Evolutionary conservation across 2,113 vertebrate genomes (phyloP).

Genomic region (Colius striatus): DNA sequence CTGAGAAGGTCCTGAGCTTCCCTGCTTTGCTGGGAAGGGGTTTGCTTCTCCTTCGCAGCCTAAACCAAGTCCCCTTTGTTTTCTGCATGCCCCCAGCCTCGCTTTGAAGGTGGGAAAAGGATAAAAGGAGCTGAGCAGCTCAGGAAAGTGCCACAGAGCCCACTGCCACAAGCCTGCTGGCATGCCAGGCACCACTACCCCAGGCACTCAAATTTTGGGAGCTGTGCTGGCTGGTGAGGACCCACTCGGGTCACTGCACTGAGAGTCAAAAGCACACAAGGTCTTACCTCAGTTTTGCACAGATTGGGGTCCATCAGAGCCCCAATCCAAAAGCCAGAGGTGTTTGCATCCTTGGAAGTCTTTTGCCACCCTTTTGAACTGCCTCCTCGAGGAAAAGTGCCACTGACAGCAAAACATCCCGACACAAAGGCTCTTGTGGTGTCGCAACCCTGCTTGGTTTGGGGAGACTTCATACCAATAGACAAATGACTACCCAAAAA

Average conservation of each 20-base stretch:
- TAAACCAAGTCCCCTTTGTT: fast-evolving
- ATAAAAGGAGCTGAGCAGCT: neutral
- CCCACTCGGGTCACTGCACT: fast-evolving
- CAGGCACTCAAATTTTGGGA: neutral
- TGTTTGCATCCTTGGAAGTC: neutral
- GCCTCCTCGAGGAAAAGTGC: neutral
- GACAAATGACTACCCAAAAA: neutral
- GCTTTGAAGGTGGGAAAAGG: neutral
- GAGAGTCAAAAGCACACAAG: neutral
- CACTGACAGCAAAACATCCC: neutral
- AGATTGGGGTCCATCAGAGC: neutral
- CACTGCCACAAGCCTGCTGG: fast-evolving
- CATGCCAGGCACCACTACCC: fast-evolving
- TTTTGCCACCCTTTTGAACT: neutral
- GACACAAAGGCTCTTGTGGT: neutral
- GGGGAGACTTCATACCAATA: neutral
- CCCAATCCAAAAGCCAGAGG: neutral
- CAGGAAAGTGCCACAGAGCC: neutral
- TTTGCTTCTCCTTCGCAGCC: neutral
- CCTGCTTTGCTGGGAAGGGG: neutral
- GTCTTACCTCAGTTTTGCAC: neutral
- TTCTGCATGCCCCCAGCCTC: fast-evolving
- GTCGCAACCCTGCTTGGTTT: slow-evolving; percentile 11
- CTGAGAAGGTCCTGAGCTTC: neutral
- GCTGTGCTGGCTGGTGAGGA: fast-evolving